Evolutionary conservation across 1,140 invertebrate species (phyloP).

Genomic region (Archegozetes longisetosus): DNA sequence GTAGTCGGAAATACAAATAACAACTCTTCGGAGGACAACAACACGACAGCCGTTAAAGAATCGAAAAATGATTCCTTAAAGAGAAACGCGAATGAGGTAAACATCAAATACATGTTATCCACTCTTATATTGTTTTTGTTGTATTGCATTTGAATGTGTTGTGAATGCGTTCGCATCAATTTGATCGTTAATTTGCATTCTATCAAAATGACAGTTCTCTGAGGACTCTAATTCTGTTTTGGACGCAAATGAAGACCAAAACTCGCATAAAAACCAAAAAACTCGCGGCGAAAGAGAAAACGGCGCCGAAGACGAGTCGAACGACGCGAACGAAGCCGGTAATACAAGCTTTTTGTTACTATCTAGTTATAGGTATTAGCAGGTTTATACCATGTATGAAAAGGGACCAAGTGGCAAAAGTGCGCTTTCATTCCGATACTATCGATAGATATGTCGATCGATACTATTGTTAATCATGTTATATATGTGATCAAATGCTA

Average conservation of each 20-base stretch:
- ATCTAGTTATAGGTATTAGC: not conserved
- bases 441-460: too few relatives aligned
- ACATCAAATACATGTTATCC: not conserved
- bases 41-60: not conserved
- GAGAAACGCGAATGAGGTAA: slow-evolving; percentile 12
- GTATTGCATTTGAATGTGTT: not conserved
- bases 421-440: not conserved
- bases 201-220: slow-evolving; percentile 2
- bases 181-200: too few relatives aligned
- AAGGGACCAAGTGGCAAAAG: not conserved
- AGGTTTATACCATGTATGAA: too few relatives aligned
- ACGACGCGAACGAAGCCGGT: slow-evolving; percentile 14
- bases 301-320: slow-evolving; percentile 13
- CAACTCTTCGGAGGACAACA: slow-evolving; percentile 9
- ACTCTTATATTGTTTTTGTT: not conserved
- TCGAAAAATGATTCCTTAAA: slow-evolving; percentile 12
- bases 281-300: slow-evolving; percentile 4
- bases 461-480: not conserved
- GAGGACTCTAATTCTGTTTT: slow-evolving; percentile 13
- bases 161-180: too few relatives aligned
- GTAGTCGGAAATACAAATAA: slow-evolving; percentile 8
- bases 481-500: not conserved
- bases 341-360: not conserved
- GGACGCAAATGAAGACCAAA: slow-evolving; percentile 6
- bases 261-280: slow-evolving; percentile 6